Percentiles rank a stretch among this genome's conserved stretches.
These are phyloP conservation scores for Trachelus tabidus DNA, from an alignment of 2,888 invertebrate species.

Conservation along the genomic window DNA sequence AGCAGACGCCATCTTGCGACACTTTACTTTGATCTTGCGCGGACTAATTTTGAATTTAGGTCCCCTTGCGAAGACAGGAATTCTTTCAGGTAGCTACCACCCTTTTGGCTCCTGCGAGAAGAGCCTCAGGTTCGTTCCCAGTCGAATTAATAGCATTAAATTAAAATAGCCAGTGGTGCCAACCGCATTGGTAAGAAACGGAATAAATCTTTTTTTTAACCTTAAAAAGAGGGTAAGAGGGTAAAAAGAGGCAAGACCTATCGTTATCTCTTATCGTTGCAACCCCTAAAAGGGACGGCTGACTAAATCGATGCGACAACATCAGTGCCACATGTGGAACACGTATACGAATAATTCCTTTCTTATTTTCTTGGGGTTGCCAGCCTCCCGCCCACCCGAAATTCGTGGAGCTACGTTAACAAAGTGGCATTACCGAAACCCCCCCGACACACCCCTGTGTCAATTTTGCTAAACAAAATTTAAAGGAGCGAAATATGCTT, in stretches of 20 bases:
- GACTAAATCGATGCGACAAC: not conserved
- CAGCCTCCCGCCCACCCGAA: not conserved
- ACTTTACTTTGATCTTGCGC: constrained; percentile 44
- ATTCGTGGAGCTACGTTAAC: constrained; percentile 16
- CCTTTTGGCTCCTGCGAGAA: not conserved
- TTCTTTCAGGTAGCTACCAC: not conserved
- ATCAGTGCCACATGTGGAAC: not conserved
- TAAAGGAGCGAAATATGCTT: constrained; percentile 20
- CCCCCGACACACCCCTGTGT: constrained; percentile 1
- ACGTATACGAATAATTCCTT: constrained; percentile 18
- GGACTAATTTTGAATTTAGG: constrained; percentile 38
- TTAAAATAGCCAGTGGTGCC: not conserved
- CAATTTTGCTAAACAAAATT: constrained; percentile 21
- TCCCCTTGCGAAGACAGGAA: constrained; percentile 26
- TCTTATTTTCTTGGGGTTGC: constrained; percentile 12
- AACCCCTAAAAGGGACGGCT: not conserved
- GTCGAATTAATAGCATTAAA: not conserved
- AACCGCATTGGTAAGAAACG: not conserved
- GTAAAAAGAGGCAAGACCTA: too few species aligned
- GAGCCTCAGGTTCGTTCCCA: not conserved
- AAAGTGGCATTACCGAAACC: constrained; percentile 20
- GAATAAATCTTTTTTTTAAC: not conserved
- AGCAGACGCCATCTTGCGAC: constrained; percentile 43
- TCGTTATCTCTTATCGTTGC: not conserved
- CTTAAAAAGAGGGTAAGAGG: too few species aligned